Conservation (phyloP, 2,797 vertebrate species). For the Carapus acus region DNA sequence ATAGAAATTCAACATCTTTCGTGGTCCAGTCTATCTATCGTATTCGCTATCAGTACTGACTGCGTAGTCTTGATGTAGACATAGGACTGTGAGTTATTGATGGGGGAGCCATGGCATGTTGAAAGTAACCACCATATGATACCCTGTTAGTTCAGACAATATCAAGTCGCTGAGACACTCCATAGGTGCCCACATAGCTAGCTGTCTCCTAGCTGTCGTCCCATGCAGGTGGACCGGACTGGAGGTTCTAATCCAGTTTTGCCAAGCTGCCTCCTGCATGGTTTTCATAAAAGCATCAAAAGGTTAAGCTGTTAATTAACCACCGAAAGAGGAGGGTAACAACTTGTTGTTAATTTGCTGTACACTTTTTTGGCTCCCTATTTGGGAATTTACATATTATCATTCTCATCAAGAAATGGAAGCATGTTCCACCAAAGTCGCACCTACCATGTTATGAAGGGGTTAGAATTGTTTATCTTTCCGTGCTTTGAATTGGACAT, state of each 20-base stretch:
- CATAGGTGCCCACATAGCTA: slow-evolving; percentile 49
- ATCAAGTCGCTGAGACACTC: slow-evolving; percentile 65
- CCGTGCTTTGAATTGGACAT: slow-evolving; percentile 65
- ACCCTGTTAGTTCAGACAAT: slow-evolving; percentile 63
- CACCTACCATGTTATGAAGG: slow-evolving; percentile 59
- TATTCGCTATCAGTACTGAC: too few species aligned
- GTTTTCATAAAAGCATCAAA: slow-evolving; percentile 76
- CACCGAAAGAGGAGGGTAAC: slow-evolving; percentile 68
- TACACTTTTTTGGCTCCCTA: slow-evolving; percentile 31
- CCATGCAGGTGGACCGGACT: slow-evolving; percentile 74
- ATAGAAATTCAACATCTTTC: too few species aligned
- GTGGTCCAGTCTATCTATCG: too few species aligned
- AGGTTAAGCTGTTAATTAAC: slow-evolving; percentile 81
- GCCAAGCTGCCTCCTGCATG: slow-evolving; percentile 63
- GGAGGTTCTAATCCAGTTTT: slow-evolving; percentile 69
- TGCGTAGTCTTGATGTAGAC: slow-evolving; percentile 55
- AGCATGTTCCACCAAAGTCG: slow-evolving; percentile 59
- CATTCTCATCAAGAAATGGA: slow-evolving; percentile 62
- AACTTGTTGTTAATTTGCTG: slow-evolving; percentile 71
- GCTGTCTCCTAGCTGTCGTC: slow-evolving; percentile 66
- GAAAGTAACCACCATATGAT: slow-evolving; percentile 69
- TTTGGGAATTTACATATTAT: slow-evolving; percentile 68
- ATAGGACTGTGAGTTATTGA: slow-evolving; percentile 39
- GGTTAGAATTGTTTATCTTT: slow-evolving; percentile 64
- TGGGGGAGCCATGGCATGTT: slow-evolving; percentile 65